phyloP scores from a whole-genome alignment of 2,888 invertebrate species.

The Sthenelais limicola region DNA sequence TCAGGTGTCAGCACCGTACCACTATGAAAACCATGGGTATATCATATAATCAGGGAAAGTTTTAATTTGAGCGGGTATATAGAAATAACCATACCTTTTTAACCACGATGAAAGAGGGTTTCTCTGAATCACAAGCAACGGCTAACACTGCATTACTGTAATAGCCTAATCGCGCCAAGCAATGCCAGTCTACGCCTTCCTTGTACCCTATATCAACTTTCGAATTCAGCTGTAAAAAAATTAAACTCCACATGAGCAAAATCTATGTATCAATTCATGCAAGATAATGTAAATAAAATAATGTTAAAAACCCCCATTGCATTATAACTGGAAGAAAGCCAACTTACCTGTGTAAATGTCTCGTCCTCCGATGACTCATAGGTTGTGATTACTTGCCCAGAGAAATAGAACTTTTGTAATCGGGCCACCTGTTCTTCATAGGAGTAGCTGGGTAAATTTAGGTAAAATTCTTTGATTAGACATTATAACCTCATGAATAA shows the following conservation, averaged over 20 bases:
- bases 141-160: constrained; percentile 19
- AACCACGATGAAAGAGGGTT: constrained; percentile 11
- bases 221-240: too few relatives aligned
- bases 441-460: neutral
- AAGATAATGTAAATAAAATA: too few relatives aligned
- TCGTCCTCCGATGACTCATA: constrained; percentile 12
- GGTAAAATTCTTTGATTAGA: too few relatives aligned
- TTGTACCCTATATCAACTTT: neutral
- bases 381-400: neutral
- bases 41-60: too few relatives aligned
- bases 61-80: neutral
- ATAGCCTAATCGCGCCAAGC: neutral
- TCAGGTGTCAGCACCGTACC: too few relatives aligned
- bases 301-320: too few relatives aligned
- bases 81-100: constrained; percentile 24
- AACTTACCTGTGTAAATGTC: too few relatives aligned
- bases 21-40: too few relatives aligned
- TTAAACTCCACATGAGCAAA: too few relatives aligned
- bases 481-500: too few relatives aligned
- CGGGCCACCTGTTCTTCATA: constrained; percentile 11
- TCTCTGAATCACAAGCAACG: neutral
- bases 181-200: constrained; percentile 9
- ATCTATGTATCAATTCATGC: too few relatives aligned
- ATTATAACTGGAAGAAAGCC: too few relatives aligned
- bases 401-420: constrained; percentile 1